Evolutionary conservation across 2,888 invertebrate genomes (phyloP).

Genomic region (Rhogogaster chlorosoma): DNA sequence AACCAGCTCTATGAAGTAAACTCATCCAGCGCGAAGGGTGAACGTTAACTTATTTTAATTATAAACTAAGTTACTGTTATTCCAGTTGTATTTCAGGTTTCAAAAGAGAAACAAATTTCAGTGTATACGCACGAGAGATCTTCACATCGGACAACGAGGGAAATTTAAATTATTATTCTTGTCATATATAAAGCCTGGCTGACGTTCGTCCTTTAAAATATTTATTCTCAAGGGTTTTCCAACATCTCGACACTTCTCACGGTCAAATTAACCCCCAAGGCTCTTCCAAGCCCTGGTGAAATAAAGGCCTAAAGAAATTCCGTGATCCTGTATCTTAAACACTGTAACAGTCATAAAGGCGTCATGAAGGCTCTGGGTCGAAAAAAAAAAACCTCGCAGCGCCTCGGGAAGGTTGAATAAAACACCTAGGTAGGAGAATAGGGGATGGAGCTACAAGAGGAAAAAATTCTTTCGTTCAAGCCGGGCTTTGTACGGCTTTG

Average conservation of each 20-base stretch:
- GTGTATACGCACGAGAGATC: not conserved
- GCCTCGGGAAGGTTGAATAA: not conserved
- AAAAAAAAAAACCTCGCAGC: not conserved
- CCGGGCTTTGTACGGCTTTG: not conserved
- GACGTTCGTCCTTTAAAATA: not conserved
- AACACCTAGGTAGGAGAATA: not conserved
- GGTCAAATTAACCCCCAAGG: not conserved
- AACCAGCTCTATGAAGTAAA: conserved; percentile 28
- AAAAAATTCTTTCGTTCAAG: not conserved
- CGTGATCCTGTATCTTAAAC: not conserved
- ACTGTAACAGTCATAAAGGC: not conserved
- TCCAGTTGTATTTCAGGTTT: not conserved
- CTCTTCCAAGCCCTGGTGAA: not conserved
- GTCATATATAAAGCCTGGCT: not conserved
- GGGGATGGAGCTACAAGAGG: not conserved
- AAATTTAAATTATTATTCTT: not conserved
- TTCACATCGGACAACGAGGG: not conserved
- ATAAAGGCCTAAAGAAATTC: not conserved
- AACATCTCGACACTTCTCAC: not conserved
- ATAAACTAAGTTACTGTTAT: not conserved
- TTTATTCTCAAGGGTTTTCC: not conserved
- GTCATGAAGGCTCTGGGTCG: not conserved
- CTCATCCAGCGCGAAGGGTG: not conserved
- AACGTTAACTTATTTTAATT: conserved; percentile 2
- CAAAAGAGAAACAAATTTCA: not conserved